Evolutionary conservation across 2,888 invertebrate genomes (phyloP), one percentile per base, ranked within the genome.

Genomic region (Diaprepes abbreviatus): DNA sequence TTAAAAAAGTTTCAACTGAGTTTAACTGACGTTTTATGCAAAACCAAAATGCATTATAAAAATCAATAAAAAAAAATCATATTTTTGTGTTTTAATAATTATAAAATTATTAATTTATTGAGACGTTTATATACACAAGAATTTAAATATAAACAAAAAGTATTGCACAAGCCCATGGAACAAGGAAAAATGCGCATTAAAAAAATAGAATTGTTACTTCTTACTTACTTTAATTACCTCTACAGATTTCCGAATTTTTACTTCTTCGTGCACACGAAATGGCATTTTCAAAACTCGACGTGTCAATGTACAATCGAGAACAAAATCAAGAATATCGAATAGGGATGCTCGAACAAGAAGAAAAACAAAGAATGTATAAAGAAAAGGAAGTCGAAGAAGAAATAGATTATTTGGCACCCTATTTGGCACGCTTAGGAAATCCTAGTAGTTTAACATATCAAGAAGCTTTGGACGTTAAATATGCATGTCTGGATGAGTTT

Each of bases 401-500:
- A 57, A 85, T 89, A 10, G 89, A 92, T 76, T 90, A 88, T 35
- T 80, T 92, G 17, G 87, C 88, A 3, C 91, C 91, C 0, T 91
- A 91, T 79, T 78, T 91, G 12, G 88, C 88, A 1, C 85, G 88
- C 21, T 83, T 90, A 79, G 88, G 88, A 19, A 86, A 87, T 35
- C 85, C 87, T 0, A 80, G 82, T 0, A 83, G 82, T 31, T 82
- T 89, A 12, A 76, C 80, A 0, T 66, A 66, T 9, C 17, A 82
- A 0, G 82, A 89, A 43, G 86, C 88, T 0, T 38, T 84, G 0
- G 83, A 86, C 55, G 85, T 89, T 31, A 87, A 86, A 10, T 82
- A 87, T 0, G 79, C 87, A 3, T 93, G 93, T 71, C 83, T 93
- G 40, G 86, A 85, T 58, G 92, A 93, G 78, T 90, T 92, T 74